Evolutionary conservation across 2,888 invertebrate genomes (phyloP).

Genomic region (Troides oblongomaculatus): DNA sequence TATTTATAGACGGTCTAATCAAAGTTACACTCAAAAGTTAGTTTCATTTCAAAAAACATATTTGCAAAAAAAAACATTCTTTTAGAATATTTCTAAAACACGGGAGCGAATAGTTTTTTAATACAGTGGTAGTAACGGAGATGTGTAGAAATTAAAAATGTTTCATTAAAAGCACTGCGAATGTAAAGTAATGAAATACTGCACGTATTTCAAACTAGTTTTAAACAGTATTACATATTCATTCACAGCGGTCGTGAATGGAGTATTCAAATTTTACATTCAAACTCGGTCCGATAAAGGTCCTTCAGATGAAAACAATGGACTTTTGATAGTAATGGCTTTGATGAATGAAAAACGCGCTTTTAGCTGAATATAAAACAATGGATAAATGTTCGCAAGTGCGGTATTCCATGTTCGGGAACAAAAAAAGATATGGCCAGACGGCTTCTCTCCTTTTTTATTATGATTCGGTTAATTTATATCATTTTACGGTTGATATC

Average conservation of each 20-base stretch:
- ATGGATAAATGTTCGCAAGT: constrained; percentile 23
- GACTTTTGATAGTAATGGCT: constrained; percentile 29
- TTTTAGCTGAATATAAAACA: constrained; percentile 28
- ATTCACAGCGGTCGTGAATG: constrained; percentile 24
- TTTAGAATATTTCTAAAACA: constrained; percentile 13
- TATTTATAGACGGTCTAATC: too few species aligned
- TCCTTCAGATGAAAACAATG: constrained; percentile 29
- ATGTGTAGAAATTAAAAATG: constrained; percentile 20
- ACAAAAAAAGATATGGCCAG: constrained; percentile 20
- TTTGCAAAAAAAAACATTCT: neutral
- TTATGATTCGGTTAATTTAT: neutral
- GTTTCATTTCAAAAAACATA: neutral
- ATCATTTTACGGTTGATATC: neutral
- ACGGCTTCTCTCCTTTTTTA: constrained; percentile 10
- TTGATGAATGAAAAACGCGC: constrained; percentile 29
- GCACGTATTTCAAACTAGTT: constrained; percentile 20
- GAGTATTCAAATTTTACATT: constrained; percentile 25
- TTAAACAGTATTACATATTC: constrained; percentile 26
- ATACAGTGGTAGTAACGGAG: constrained; percentile 7
- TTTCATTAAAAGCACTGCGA: constrained; percentile 18
- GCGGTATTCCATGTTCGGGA: constrained; percentile 19
- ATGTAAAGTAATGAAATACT: constrained; percentile 25
- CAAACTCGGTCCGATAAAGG: constrained; percentile 28
- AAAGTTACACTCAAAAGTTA: neutral
- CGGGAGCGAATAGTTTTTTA: constrained; percentile 7